Base-by-base conservation (phyloP, 2,888 invertebrate genomes). In the Diaprepes abbreviatus region DNA sequence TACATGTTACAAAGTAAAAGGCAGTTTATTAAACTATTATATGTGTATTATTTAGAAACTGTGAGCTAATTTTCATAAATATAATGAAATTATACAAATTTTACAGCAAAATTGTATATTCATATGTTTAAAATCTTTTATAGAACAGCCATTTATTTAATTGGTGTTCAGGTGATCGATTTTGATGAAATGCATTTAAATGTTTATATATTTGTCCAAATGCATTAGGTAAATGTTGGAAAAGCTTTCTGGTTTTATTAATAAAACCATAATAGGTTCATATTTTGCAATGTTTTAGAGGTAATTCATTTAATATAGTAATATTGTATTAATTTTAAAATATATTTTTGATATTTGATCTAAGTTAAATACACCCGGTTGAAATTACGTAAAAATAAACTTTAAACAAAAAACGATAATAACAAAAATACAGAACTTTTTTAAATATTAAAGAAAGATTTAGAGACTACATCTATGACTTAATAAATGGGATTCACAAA, bases 141-240 rank as follows among this genome's bases (percentile, higher is more conserved):
- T 38, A 24, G 19, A 45, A 50, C 52, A 63, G 28, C n/a, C 52
- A 52, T 38, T 36, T 50, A 63, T 52, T 63, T 63, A 63, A 38
- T 38, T 48, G 24, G 50, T 38, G 52, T 33, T 35, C 33, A 52
- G 16, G 62, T 63, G 38, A 48, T 36, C 36, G 52, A 38, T 52
- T 63, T 52, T 52, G 62, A 52, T 63, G 12, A 52, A 52, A 52
- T 24, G 52, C 21, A 52, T 38, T 63, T 63, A 63, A 63, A 63
- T 45, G 35, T 43, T 43, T 36, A 31, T 43, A 43, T 24, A 40
- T 40, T 58, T 43, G 40, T 59, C 62, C 43, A 9, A 4, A 43
- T 19, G n/a, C 43, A 3, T n/a, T 19, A 17, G 21, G 19, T 43
- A 21, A 43, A 43, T 43, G 19, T 43, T 43, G 19, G 19, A 43